A percentile compares a stretch with the other conserved stretches of the same genome.
Conservation (phyloP, 2,888 invertebrate genomes). For the Clusia tigrina region DNA sequence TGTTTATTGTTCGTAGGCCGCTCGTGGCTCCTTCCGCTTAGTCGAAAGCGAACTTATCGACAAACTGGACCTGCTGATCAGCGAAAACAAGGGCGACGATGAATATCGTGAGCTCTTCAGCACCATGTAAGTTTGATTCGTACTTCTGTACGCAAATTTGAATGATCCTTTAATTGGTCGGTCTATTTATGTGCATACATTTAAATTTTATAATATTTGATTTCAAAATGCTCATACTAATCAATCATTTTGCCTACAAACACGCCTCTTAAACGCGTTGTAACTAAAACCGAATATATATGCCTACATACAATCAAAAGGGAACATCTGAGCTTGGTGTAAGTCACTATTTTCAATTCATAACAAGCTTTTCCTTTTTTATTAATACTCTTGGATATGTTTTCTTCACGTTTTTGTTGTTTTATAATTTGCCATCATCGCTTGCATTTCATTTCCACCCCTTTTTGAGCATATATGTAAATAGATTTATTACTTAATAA, state of each 20-base stretch:
- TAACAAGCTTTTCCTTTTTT: conserved; percentile 22
- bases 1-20: conserved; percentile 58
- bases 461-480: too few species aligned
- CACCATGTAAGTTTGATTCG: conserved; percentile 83
- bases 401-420: neutral
- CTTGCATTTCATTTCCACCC: too few species aligned
- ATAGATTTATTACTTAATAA: too few species aligned
- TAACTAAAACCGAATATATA: too few species aligned
- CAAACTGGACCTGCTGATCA: conserved; percentile 89
- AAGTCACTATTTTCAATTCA: conserved; percentile 69
- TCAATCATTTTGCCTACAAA: conserved; percentile 26
- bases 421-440: conserved; percentile 19
- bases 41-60: conserved; percentile 95
- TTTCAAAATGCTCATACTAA: conserved; percentile 34
- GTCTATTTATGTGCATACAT: conserved; percentile 29
- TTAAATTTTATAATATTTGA: conserved; percentile 6
- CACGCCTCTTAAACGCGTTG: conserved; percentile 34
- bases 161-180: conserved; percentile 13
- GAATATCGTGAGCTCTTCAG: conserved; percentile 93
- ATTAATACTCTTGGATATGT: conserved; percentile 11
- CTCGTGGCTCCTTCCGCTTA: conserved; percentile 85
- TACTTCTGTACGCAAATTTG: conserved; percentile 22
- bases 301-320: conserved; percentile 66
- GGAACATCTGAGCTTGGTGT: conserved; percentile 93
- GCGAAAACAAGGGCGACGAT: conserved; percentile 93